phyloP scores from a whole-genome alignment of 2,888 invertebrate genomes.

The Habroteleia sp. region DNA sequence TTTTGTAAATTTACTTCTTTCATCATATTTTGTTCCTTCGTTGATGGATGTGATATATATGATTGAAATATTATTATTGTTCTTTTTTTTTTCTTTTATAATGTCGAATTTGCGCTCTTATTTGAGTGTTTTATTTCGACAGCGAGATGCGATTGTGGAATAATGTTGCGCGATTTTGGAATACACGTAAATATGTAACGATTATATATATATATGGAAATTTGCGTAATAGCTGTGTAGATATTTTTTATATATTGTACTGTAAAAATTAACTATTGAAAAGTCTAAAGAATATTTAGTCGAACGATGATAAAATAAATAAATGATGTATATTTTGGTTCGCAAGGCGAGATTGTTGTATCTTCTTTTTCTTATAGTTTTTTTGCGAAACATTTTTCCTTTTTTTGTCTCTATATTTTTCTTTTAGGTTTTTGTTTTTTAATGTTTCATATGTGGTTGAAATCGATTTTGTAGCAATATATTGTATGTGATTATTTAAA shows the following conservation, averaged over 20 bases:
- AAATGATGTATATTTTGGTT: conserved; percentile 45
- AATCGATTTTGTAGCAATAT: conserved; percentile 9
- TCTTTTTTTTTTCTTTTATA: conserved; percentile 11
- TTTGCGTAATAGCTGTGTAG: conserved; percentile 62
- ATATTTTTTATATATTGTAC: conserved; percentile 66
- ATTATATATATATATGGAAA: conserved; percentile 46
- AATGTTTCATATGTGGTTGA: neutral
- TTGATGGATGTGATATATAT: conserved; percentile 49
- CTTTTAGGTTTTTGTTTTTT: conserved; percentile 3
- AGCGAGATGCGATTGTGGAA: conserved; percentile 42
- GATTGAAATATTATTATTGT: conserved; percentile 12
- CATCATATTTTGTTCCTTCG: conserved; percentile 42
- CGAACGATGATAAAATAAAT: conserved; percentile 43
- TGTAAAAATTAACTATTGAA: conserved; percentile 47
- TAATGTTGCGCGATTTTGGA: conserved; percentile 27
- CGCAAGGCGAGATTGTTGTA: conserved; percentile 24
- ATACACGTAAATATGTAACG: conserved; percentile 56
- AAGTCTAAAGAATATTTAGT: conserved; percentile 31
- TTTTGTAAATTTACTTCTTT: conserved; percentile 45
- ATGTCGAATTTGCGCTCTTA: conserved; percentile 40
- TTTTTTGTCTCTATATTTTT: conserved; percentile 3
- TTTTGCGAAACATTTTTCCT: neutral
- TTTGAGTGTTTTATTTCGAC: conserved; percentile 50
- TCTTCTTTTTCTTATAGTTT: conserved; percentile 12
- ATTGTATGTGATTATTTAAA: conserved; percentile 19